phyloP scores from a whole-genome alignment of 30 jellyfish, hydroid and myxozoan species.

The Turritopsis dohrnii region DNA sequence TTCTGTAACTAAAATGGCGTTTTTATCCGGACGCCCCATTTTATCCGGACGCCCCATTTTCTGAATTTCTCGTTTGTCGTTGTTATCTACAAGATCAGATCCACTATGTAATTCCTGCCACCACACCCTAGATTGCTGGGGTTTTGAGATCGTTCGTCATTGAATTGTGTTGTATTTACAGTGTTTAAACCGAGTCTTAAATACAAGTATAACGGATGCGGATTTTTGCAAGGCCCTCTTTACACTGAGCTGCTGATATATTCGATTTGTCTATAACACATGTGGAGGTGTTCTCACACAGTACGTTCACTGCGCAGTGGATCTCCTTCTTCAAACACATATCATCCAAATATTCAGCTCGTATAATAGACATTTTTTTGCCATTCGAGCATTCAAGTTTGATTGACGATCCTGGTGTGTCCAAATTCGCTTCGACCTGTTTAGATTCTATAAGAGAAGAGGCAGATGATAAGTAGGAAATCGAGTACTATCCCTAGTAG shows the following conservation, averaged over 20 bases:
- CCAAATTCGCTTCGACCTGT: background rate
- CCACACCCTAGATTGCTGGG: background rate
- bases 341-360: background rate
- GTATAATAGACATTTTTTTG: slow-evolving; percentile 3
- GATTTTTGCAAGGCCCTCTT: slow-evolving; percentile 4
- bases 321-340: slow-evolving; percentile 7
- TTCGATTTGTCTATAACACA: background rate
- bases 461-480: background rate
- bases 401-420: slow-evolving; percentile 9
- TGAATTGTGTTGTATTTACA: background rate
- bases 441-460: background rate
- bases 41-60: background rate
- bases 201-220: slow-evolving; percentile 10
- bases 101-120: background rate
- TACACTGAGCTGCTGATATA: slow-evolving; percentile 2
- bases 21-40: too few species aligned
- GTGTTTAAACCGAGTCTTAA: background rate
- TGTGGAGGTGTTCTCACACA: slow-evolving; percentile 10
- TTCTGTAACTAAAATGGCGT: background rate
- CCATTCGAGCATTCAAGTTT: slow-evolving; percentile 13
- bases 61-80: background rate
- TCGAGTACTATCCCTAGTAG: too few species aligned
- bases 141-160: background rate
- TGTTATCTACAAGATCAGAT: background rate
- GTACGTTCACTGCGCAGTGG: slow-evolving; percentile 15